phyloP scores from a whole-genome alignment of 2,888 invertebrate species.

The Agrotis puta region DNA sequence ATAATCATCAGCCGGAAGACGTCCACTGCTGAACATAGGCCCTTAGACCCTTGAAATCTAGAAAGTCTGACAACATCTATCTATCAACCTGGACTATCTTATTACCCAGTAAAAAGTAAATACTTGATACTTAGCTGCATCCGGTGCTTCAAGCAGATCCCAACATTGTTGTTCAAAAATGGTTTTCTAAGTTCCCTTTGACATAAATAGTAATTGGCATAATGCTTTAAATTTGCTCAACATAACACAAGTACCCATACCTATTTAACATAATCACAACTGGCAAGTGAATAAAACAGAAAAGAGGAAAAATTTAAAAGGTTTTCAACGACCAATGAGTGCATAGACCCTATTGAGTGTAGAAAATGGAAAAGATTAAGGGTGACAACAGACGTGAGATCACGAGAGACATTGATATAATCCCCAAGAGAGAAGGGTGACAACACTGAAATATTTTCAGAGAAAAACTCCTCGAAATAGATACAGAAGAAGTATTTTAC shows the following conservation, averaged over 20 bases:
- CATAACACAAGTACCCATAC: background rate
- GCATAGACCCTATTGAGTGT: conserved; percentile 38
- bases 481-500: conserved; percentile 37
- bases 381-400: conserved; percentile 26
- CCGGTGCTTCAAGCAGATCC: too few species aligned
- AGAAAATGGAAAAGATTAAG: conserved; percentile 56
- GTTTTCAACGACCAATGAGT: conserved; percentile 15
- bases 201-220: background rate
- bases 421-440: conserved; percentile 24
- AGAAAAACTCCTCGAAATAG: conserved; percentile 32
- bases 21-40: too few species aligned
- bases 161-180: too few species aligned
- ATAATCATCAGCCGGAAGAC: too few species aligned
- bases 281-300: conserved; percentile 23
- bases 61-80: too few species aligned
- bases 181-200: too few species aligned
- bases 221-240: background rate
- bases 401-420: conserved; percentile 39
- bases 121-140: too few species aligned
- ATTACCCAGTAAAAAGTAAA: too few species aligned
- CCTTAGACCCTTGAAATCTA: too few species aligned
- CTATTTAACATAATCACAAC: conserved; percentile 7
- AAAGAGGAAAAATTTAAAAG: conserved; percentile 22
- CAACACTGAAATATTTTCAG: conserved; percentile 21
- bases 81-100: too few species aligned